These are phyloP conservation scores for Opisthocomus hoazin DNA, from an alignment of 2,113 vertebrate species.

Conservation along the genomic window DNA sequence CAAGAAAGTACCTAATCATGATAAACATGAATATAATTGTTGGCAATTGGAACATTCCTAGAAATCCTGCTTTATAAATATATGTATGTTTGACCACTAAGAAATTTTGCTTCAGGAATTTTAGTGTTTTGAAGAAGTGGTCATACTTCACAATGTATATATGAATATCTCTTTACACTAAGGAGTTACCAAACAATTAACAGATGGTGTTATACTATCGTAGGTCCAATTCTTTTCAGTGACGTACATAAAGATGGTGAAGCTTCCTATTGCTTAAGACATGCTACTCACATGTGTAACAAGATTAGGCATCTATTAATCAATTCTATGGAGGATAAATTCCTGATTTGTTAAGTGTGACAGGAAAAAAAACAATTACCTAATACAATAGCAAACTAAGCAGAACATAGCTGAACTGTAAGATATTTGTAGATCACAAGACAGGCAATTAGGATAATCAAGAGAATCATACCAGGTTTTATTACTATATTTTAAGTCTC, in stretches of 20 bases:
- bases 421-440: background rate
- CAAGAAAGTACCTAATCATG: background rate
- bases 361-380: background rate
- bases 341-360: background rate
- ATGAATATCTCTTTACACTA: background rate
- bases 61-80: background rate
- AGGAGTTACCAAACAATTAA: background rate
- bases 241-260: background rate
- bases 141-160: background rate
- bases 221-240: background rate
- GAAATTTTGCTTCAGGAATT: background rate
- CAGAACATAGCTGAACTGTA: background rate
- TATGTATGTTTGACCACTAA: background rate
- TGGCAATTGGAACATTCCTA: background rate
- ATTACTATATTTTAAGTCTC: background rate
- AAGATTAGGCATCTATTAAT: background rate
- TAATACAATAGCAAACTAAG: background rate
- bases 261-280: background rate
- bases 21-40: background rate
- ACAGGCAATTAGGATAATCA: background rate
- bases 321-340: background rate
- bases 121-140: background rate
- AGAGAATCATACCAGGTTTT: background rate
- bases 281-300: background rate
- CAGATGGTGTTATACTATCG: background rate